Percentiles rank a stretch among this genome's conserved stretches.
phyloP scores from a whole-genome alignment of 2,888 invertebrate genomes.

The Pachliopta kotzebuea region DNA sequence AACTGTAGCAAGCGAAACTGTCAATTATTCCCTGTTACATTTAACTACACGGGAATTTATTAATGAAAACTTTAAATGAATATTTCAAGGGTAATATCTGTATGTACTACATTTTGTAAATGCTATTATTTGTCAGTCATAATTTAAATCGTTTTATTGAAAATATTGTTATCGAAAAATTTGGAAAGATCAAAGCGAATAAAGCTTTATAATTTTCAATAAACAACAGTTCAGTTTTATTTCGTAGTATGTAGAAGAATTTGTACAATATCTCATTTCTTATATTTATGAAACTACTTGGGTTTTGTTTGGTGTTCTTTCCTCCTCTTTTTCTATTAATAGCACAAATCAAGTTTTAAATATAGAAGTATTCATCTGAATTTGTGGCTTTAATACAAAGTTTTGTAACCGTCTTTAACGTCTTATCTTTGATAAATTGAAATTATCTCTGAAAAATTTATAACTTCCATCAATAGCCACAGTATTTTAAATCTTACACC shows the following conservation, averaged over 20 bases:
- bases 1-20: slow-evolving; percentile 14
- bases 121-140: not conserved
- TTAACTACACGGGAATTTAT: not conserved
- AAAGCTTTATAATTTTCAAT: not conserved
- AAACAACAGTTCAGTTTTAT: not conserved
- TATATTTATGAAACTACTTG: not conserved
- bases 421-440: not conserved
- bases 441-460: not conserved
- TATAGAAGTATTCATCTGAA: not conserved
- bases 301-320: not conserved
- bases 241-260: not conserved
- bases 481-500: not conserved
- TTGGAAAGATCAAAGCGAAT: not conserved
- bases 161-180: not conserved
- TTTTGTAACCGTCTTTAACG: too few species aligned
- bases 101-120: not conserved
- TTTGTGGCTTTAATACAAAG: too few species aligned
- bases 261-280: not conserved
- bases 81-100: not conserved
- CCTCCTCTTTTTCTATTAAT: not conserved
- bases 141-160: not conserved
- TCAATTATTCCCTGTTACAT: slow-evolving; percentile 1
- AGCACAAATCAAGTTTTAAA: not conserved
- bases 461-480: not conserved
- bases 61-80: not conserved